phyloP scores from a whole-genome alignment of 2,113 vertebrate species.

The Pluvianellus socialis region DNA sequence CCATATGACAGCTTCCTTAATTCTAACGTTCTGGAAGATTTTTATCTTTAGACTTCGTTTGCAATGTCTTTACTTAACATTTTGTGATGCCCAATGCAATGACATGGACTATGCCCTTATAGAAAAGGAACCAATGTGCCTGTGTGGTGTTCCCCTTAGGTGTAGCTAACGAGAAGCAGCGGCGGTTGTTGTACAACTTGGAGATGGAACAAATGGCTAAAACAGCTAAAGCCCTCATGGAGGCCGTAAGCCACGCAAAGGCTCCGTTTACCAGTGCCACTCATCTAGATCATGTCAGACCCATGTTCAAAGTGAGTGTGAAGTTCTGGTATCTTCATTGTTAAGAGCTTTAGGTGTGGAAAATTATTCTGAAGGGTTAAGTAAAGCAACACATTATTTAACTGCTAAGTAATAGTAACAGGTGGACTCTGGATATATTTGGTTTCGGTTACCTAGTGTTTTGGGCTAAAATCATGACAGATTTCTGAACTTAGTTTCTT shows the following conservation, averaged over 20 bases:
- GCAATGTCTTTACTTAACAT: not conserved
- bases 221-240: constrained; percentile 97
- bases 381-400: not conserved
- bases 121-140: not conserved
- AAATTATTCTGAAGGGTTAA: not conserved
- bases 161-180: constrained; percentile 93
- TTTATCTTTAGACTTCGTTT: not conserved
- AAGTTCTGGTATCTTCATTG: not conserved
- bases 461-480: not conserved
- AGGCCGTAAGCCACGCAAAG: constrained; percentile 95
- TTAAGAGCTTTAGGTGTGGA: not conserved
- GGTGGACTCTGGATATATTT: not conserved
- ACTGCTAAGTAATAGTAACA: not conserved
- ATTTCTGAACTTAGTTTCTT: not conserved
- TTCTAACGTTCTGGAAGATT: not conserved
- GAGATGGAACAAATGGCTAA: constrained; percentile 99
- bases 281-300: constrained; percentile 94
- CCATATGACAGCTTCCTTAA: not conserved
- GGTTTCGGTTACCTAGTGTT: not conserved
- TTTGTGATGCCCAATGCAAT: not conserved
- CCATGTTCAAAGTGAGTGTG: constrained; percentile 94
- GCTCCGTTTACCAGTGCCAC: constrained; percentile 95
- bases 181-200: constrained; percentile 92
- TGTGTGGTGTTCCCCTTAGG: constrained; percentile 63
- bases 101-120: not conserved